Percentiles rank a stretch among this genome's conserved stretches.
Conservation (phyloP, 2,797 vertebrate species). For the Microchirus variegatus region DNA sequence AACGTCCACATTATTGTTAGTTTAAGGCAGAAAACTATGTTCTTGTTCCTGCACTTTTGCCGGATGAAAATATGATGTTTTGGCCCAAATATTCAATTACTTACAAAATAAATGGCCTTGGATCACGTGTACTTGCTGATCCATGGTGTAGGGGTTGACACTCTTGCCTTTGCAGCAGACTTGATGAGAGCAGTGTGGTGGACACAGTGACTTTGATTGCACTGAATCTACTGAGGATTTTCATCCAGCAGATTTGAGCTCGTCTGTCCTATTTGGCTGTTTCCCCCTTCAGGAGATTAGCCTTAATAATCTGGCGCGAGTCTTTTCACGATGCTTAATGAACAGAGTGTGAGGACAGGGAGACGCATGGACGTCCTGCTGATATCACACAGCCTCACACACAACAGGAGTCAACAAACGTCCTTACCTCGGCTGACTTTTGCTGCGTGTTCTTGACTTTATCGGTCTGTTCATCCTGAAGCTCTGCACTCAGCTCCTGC, state of each 20-base stretch:
- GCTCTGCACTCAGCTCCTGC: conserved; percentile 57
- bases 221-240: conserved; percentile 6
- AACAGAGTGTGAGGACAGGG: conserved; percentile 30
- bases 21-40: too few relatives aligned
- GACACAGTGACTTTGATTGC: not conserved
- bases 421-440: conserved; percentile 61
- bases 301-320: conserved; percentile 73
- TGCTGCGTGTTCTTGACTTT: conserved; percentile 12
- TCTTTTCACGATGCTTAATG: conserved; percentile 50
- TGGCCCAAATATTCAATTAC: too few relatives aligned
- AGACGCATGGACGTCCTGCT: conserved; percentile 54
- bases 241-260: conserved; percentile 49
- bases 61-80: too few relatives aligned
- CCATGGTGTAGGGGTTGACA: too few relatives aligned
- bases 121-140: too few relatives aligned
- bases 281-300: conserved; percentile 70
- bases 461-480: conserved; percentile 42
- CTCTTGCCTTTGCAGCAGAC: too few relatives aligned
- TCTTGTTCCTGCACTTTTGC: too few relatives aligned
- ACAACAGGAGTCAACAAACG: conserved; percentile 29
- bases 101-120: too few relatives aligned
- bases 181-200: too few relatives aligned
- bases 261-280: conserved; percentile 63
- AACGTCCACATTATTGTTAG: too few relatives aligned
- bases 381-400: conserved; percentile 29